phyloP scores from a whole-genome alignment of 2,888 invertebrate species.

The Brenthis daphne region DNA sequence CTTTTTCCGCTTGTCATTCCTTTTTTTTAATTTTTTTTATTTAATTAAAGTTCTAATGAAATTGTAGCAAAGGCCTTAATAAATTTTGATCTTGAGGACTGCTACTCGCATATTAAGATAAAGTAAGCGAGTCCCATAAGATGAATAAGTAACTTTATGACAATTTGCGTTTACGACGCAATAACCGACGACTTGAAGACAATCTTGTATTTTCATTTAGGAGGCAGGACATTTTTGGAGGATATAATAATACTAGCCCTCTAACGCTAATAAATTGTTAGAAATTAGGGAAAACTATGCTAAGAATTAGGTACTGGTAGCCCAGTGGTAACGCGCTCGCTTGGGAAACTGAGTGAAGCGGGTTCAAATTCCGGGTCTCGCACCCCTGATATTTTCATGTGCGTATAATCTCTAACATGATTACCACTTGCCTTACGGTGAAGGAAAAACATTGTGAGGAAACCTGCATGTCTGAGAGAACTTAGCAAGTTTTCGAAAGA shows the following conservation, averaged over 20 bases:
- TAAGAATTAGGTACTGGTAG: too few species aligned
- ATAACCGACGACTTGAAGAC: not conserved
- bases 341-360: too few species aligned
- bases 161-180: not conserved
- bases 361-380: too few species aligned
- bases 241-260: not conserved
- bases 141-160: constrained; percentile 6
- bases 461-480: too few species aligned
- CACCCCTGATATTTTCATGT: too few species aligned
- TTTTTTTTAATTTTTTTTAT: not conserved
- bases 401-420: too few species aligned
- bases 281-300: not conserved
- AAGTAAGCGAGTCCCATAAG: not conserved
- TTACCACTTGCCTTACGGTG: too few species aligned
- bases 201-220: not conserved
- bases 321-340: too few species aligned
- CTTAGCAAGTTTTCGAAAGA: too few species aligned
- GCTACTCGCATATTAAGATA: not conserved
- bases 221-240: not conserved
- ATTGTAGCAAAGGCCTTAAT: not conserved
- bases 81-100: not conserved
- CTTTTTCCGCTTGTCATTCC: not conserved
- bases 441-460: too few species aligned
- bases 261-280: not conserved
- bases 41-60: not conserved